Conservation (phyloP, 2,888 invertebrate genomes). For the Kryphioiulus occultus region DNA sequence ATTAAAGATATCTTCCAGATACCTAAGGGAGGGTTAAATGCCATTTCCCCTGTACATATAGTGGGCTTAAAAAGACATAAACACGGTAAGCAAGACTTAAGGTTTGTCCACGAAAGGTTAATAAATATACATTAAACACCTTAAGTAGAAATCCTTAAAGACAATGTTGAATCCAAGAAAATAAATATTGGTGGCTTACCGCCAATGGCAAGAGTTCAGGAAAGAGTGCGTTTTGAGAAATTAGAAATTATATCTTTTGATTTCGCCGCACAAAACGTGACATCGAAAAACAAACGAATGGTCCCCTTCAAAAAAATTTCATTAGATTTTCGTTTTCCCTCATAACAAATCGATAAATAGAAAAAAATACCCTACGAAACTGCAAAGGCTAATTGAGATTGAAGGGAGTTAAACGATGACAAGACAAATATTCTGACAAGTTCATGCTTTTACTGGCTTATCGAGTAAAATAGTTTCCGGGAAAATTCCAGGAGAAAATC, state of each 20-base stretch:
- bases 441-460: not conserved
- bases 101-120: not conserved
- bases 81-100: not conserved
- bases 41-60: not conserved
- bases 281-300: not conserved
- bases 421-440: constrained; percentile 40
- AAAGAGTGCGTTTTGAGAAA: not conserved
- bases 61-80: not conserved
- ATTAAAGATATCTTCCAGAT: not conserved
- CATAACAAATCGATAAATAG: constrained; percentile 18
- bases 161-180: not conserved
- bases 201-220: not conserved
- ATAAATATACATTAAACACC: not conserved
- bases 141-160: not conserved
- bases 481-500: constrained; percentile 2
- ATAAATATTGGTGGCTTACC: not conserved
- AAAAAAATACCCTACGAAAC: not conserved
- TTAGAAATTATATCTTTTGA: too few species aligned
- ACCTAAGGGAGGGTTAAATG: not conserved
- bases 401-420: constrained; percentile 36
- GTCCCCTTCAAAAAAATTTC: constrained; percentile 18
- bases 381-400: constrained; percentile 37
- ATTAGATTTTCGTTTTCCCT: not conserved
- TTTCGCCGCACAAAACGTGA: not conserved
- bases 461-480: not conserved